Evolutionary conservation across 2,113 vertebrate genomes (phyloP).

Genomic region (Esox niger): DNA sequence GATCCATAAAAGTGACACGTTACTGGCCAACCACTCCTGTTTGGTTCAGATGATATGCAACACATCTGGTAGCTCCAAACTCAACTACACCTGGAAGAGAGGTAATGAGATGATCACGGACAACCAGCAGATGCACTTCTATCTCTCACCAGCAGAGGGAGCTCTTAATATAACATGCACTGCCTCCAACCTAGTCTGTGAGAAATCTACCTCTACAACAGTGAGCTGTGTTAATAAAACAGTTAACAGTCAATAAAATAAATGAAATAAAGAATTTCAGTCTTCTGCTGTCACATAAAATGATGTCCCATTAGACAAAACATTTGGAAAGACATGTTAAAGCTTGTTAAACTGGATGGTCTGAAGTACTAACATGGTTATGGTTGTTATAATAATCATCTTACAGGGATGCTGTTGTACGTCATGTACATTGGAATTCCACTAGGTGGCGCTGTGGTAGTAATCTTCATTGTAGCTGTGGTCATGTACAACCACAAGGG

Average conservation of each 20-base stretch:
- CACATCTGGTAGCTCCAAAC: accelerated
- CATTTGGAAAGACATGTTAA: no score
- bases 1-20: not conserved
- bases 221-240: slow-evolving; percentile 20
- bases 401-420: no score
- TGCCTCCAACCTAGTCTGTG: not conserved
- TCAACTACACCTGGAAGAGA: slow-evolving; percentile 40
- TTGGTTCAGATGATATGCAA: slow-evolving; percentile 32
- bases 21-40: not conserved
- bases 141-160: not conserved
- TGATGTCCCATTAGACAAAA: no score
- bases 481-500: not conserved
- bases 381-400: no score
- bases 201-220: accelerated
- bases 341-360: no score
- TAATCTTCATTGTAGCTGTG: not conserved
- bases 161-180: slow-evolving; percentile 34
- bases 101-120: not conserved
- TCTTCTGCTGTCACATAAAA: no score
- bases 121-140: slow-evolving; percentile 20
- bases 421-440: no score
- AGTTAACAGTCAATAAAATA: slow-evolving; percentile 3
- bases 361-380: no score
- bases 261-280: no score
- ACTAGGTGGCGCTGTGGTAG: not conserved